Conservation (phyloP, 1,140 invertebrate genomes). For the Bilobella aurantiaca region DNA sequence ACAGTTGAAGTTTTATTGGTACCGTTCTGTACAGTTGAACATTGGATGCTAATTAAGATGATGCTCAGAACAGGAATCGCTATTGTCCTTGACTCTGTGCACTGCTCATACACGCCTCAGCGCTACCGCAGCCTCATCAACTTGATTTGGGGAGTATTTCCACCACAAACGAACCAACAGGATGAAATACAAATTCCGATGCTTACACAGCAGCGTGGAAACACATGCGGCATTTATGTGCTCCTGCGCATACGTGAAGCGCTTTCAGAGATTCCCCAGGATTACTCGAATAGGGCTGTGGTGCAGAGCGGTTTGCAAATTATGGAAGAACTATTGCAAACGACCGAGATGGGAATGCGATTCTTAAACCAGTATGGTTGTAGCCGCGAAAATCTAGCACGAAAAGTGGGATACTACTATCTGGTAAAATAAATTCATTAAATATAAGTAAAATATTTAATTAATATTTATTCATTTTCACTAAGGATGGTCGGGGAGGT, state of each 20-base stretch:
- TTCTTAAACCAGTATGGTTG: not conserved
- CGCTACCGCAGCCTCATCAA: not conserved
- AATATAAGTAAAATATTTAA: too few relatives aligned
- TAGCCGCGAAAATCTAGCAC: not conserved
- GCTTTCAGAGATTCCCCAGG: not conserved
- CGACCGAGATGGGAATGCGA: not conserved
- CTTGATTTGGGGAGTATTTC: not conserved
- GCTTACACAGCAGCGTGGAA: not conserved
- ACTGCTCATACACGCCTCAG: not conserved
- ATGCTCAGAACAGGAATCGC: not conserved
- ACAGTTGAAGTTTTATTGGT: not conserved
- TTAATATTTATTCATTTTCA: too few relatives aligned
- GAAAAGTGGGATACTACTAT: too few relatives aligned
- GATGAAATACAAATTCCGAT: not conserved
- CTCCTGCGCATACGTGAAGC: not conserved
- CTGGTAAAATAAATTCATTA: too few relatives aligned
- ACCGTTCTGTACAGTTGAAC: not conserved
- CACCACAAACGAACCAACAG: not conserved
- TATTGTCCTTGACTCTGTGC: not conserved
- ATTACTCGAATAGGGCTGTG: not conserved
- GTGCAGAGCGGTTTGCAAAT: not conserved
- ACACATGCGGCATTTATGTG: not conserved
- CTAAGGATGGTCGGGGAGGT: too few relatives aligned
- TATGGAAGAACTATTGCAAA: not conserved
- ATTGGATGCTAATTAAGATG: not conserved